These are phyloP conservation scores for Lasiurus cinereus DNA, from an alignment of 2,113 vertebrate species.

Conservation along the genomic window DNA sequence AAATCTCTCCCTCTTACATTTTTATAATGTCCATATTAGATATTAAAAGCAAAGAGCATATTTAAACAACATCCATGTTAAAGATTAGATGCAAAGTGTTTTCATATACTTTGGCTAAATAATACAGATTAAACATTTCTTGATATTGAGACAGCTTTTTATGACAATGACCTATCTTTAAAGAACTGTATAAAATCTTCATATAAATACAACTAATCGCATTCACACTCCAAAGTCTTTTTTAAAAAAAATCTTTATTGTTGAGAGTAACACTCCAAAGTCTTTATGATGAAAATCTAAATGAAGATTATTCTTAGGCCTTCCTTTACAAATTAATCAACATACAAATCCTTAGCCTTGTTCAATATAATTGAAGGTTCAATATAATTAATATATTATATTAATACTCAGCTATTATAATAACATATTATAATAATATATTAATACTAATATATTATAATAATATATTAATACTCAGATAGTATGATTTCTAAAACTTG, in stretches of 20 bases:
- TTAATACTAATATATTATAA: too few relatives aligned
- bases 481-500: background rate
- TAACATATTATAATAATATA: too few relatives aligned
- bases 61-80: slow-evolving; percentile 38
- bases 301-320: background rate
- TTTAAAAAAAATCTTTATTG: too few relatives aligned
- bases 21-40: slow-evolving; percentile 38
- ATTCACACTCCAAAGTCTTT: background rate
- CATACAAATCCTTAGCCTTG: slow-evolving; percentile 2
- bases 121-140: background rate
- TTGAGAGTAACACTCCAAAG: background rate
- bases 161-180: background rate
- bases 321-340: background rate
- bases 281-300: slow-evolving; percentile 28
- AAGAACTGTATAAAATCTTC: background rate
- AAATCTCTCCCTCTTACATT: slow-evolving; percentile 6
- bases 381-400: background rate
- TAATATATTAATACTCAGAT: slow-evolving; percentile 29
- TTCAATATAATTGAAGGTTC: background rate
- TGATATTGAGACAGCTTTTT: background rate
- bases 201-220: slow-evolving; percentile 36
- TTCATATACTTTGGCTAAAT: background rate
- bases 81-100: slow-evolving; percentile 31
- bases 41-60: slow-evolving; percentile 4
- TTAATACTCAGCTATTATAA: slow-evolving; percentile 11